Conservation (phyloP, 2,797 vertebrate species). For the Vespertilio murinus region DNA sequence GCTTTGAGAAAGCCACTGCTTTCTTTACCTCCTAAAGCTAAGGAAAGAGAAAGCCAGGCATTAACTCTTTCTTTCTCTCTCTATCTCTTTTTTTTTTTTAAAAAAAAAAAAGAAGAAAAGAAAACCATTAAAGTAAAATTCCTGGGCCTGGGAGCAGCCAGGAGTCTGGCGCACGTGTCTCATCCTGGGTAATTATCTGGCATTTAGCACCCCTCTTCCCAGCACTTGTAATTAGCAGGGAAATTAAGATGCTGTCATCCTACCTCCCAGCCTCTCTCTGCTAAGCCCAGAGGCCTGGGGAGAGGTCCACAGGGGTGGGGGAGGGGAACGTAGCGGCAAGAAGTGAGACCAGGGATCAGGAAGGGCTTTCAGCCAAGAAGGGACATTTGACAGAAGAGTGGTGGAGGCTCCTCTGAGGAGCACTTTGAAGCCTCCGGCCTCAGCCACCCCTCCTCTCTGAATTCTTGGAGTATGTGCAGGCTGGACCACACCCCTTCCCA, state of each 20-base stretch:
- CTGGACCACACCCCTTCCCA: neutral
- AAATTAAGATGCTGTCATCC: constrained; percentile 72
- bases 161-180: constrained; percentile 69
- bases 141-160: constrained; percentile 56
- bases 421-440: neutral
- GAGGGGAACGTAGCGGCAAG: neutral
- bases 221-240: constrained; percentile 76
- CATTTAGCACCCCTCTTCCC: constrained; percentile 71
- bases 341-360: neutral
- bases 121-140: constrained; percentile 71
- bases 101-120: constrained; percentile 42
- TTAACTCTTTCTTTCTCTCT: neutral
- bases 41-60: neutral
- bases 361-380: neutral
- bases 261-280: constrained; percentile 63
- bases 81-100: neutral
- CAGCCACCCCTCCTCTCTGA: neutral
- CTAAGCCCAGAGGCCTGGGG: constrained; percentile 15
- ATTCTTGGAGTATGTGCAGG: neutral
- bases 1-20: neutral
- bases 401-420: neutral
- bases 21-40: constrained; percentile 38
- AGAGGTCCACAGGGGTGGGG: neutral
- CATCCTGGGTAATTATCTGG: constrained; percentile 68
- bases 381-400: neutral